A percentile compares a stretch with the other conserved stretches of the same genome.
phyloP scores from a whole-genome alignment of 1,140 invertebrate species.

The Callitettix versicolor region DNA sequence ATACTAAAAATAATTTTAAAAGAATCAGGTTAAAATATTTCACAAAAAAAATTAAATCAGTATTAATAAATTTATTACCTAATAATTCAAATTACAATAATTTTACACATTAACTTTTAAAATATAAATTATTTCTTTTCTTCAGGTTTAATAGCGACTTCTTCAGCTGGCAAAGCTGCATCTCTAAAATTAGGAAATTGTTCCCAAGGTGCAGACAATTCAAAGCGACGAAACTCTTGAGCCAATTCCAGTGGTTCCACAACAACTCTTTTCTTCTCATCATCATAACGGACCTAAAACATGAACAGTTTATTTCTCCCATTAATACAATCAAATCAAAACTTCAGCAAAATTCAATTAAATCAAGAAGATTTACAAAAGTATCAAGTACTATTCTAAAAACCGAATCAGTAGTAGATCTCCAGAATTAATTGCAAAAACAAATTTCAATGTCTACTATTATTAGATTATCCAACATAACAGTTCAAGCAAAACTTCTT shows the following conservation, averaged over 20 bases:
- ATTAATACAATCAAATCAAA: neutral
- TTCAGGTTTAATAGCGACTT: slow-evolving; percentile 34
- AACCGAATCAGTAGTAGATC: too few species aligned
- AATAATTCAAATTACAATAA: neutral
- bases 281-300: slow-evolving; percentile 83
- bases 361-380: too few species aligned
- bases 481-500: too few species aligned
- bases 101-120: slow-evolving; percentile 10
- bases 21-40: too few species aligned
- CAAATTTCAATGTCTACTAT: too few species aligned
- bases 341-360: too few species aligned
- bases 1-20: too few species aligned
- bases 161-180: slow-evolving; percentile 41
- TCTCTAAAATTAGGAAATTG: slow-evolving; percentile 82
- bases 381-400: too few species aligned
- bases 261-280: slow-evolving; percentile 90
- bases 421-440: too few species aligned
- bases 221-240: slow-evolving; percentile 97
- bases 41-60: too few species aligned
- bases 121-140: slow-evolving; percentile 32
- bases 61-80: neutral
- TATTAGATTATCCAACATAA: too few species aligned
- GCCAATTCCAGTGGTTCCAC: slow-evolving; percentile 90
- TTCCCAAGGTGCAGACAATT: slow-evolving; percentile 94
- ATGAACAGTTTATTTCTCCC: neutral